phyloP scores from a whole-genome alignment of 2,888 invertebrate species.

The Meloe dianella region DNA sequence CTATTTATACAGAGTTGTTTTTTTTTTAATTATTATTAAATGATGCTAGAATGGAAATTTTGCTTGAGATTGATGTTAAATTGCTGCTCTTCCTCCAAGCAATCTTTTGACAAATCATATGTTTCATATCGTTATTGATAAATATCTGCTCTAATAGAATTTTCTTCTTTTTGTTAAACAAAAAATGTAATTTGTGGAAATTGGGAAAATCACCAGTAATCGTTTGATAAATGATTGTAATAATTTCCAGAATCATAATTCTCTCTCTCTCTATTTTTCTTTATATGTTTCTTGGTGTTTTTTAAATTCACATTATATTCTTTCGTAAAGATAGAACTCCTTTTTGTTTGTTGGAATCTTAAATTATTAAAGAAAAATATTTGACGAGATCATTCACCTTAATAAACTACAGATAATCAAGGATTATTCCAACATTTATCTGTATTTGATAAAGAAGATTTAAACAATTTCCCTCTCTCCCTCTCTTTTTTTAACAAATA shows the following conservation, averaged over 20 bases:
- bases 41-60: no score
- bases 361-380: background rate
- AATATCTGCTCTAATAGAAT: background rate
- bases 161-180: background rate
- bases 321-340: no score
- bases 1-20: no score
- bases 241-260: background rate
- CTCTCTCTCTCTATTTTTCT: no score
- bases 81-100: background rate
- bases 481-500: background rate
- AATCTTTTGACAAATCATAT: no score
- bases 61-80: no score
- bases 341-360: background rate
- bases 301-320: background rate
- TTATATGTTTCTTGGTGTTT: background rate
- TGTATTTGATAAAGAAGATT: no score
- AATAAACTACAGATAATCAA: no score
- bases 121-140: background rate
- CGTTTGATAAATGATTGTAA: background rate
- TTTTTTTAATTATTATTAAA: no score
- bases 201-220: background rate
- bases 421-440: no score
- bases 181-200: background rate
- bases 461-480: no score
- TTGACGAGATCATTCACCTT: background rate